Base-by-base conservation (phyloP, 2,888 invertebrate species). In the Callimorpha dominula region DNA sequence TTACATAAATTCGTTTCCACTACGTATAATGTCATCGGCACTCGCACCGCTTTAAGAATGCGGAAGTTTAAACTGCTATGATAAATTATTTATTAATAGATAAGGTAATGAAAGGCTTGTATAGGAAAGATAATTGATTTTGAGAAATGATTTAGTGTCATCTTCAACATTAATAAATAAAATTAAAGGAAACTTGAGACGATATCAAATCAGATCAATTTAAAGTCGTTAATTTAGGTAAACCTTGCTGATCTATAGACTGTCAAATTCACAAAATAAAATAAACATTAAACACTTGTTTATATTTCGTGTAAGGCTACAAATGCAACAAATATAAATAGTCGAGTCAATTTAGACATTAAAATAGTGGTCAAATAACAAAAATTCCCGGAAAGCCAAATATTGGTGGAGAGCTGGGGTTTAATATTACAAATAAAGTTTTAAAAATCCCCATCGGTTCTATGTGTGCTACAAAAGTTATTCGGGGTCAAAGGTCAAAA, bases 1-100 rank as follows among this genome's bases (percentile, higher is more conserved):
- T 75, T 67, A 73, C 20, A 65, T 65, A 20, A n/a, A 57, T 65
- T 65, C 49, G 12, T 78, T 75, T 76, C 70, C 72, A 71, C 73
- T 69, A 66, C 72, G 74, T 81, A 76, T 64, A 65, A 78, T 78
- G 81, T 81, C 63, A 73, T 20, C 64, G 14, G 77, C 66, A 69
- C 71, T 70, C 57, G 70, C 70, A 71, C 72, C 70, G 70, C 54
- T 73, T 74, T 71, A 65, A 71, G 73, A 82, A 82, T 78, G 78
- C 75, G 78, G 81, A 82, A 82, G 70, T 74, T 73, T 68, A 66
- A 63, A 17, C n/a, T 68, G 57, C 62, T n/a, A 63, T 63, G 77
- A 79, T 70, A 71, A 65, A 68, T 72, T 1, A 40, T 20, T 11
- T 73, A 57, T 66, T 52, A 46, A 74, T 69, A 52, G 63, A 63